A percentile compares a stretch with the other conserved stretches of the same genome.
phyloP scores from a whole-genome alignment of 1,140 invertebrate genomes.

The Monomorium pharaonis region DNA sequence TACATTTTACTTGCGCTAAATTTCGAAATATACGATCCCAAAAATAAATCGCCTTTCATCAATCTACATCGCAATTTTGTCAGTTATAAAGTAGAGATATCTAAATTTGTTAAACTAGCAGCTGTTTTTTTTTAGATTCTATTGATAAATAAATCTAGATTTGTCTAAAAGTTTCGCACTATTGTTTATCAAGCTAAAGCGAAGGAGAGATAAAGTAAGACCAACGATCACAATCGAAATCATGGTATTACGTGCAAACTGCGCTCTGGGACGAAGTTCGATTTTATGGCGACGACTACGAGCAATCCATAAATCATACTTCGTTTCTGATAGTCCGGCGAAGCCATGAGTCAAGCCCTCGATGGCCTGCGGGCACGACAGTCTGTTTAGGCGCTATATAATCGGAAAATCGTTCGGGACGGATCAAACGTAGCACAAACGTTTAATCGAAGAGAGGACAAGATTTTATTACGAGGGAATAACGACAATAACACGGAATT shows the following conservation, averaged over 20 bases:
- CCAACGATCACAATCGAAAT: conserved; percentile 16
- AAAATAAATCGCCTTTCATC: neutral
- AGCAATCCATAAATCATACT: conserved; percentile 54
- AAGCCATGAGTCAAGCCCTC: conserved; percentile 33
- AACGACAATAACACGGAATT: neutral
- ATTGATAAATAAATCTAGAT: neutral
- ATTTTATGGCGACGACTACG: conserved; percentile 52
- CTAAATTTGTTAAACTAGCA: neutral
- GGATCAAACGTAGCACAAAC: conserved; percentile 16
- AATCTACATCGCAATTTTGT: neutral
- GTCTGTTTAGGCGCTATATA: conserved; percentile 47
- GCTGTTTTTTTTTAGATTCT: neutral
- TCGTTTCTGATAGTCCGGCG: conserved; percentile 35
- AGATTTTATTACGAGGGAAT: conserved; percentile 31
- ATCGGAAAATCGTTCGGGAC: conserved; percentile 25
- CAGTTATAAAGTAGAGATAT: neutral
- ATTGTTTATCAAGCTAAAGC: neutral
- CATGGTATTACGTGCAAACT: conserved; percentile 40
- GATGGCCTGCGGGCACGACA: conserved; percentile 41
- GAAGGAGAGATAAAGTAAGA: neutral
- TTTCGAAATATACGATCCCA: neutral
- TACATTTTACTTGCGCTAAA: neutral
- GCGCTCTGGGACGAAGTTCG: conserved; percentile 25
- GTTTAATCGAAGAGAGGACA: conserved; percentile 14
- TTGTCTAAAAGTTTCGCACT: neutral